phyloP scores from a whole-genome alignment of 2,888 invertebrate genomes.

The Cremastinae sp. region DNA sequence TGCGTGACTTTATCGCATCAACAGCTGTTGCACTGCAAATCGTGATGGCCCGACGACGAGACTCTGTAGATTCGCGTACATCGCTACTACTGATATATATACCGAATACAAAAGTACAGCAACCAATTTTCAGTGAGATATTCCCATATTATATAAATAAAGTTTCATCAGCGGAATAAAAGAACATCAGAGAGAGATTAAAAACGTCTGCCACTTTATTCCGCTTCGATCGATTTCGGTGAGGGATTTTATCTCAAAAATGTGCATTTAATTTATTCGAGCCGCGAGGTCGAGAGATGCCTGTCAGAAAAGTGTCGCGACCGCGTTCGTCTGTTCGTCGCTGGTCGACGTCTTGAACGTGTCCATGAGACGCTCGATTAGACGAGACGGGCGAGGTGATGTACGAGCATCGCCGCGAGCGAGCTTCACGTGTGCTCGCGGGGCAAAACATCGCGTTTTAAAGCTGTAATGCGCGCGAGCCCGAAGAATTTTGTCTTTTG shows the following conservation, averaged over 20 bases:
- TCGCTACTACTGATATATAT: too few species aligned
- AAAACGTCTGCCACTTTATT: background rate
- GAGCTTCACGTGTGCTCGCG: constrained; percentile 8
- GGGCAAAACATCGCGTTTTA: constrained; percentile 14
- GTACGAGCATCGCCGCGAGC: constrained; percentile 53
- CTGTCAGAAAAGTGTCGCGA: constrained; percentile 46
- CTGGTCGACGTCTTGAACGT: constrained; percentile 45
- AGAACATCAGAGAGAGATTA: background rate
- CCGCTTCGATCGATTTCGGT: constrained; percentile 6
- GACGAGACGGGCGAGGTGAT: constrained; percentile 62
- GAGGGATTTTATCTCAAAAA: constrained; percentile 30
- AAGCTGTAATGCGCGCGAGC: background rate
- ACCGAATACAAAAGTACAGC: too few species aligned
- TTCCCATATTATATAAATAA: too few species aligned
- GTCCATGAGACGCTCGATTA: constrained; percentile 64
- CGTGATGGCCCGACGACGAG: constrained; percentile 44
- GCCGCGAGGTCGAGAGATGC: constrained; percentile 31
- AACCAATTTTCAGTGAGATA: background rate
- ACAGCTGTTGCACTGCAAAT: constrained; percentile 75
- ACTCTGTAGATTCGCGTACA: too few species aligned
- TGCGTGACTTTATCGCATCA: constrained; percentile 65
- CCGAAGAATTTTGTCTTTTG: constrained; percentile 14
- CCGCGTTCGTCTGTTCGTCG: constrained; percentile 43
- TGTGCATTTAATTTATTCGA: constrained; percentile 42
- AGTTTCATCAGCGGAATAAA: background rate